Evolutionary conservation across 1,140 invertebrate species (phyloP).

Genomic region (Brachionus rotundiformis): DNA sequence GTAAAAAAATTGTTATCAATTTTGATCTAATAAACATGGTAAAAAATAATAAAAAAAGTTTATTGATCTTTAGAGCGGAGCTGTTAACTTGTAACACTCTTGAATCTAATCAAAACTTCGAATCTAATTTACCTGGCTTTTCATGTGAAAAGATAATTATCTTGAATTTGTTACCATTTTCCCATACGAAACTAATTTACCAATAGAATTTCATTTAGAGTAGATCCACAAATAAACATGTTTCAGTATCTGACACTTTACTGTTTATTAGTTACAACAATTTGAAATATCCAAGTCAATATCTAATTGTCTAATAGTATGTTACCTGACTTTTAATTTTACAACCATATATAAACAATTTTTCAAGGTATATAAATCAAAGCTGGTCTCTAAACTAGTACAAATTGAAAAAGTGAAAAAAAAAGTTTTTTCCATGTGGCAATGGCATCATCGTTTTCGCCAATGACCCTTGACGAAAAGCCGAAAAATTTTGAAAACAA

Average conservation of each 20-base stretch:
- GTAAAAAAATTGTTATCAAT: background rate
- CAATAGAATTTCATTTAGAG: slow-evolving; percentile 16
- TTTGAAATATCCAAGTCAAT: slow-evolving; percentile 28
- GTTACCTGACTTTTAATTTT: background rate
- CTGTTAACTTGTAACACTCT: slow-evolving; percentile 27
- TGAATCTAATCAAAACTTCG: slow-evolving; percentile 22
- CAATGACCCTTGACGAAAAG: background rate
- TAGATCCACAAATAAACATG: slow-evolving; percentile 11
- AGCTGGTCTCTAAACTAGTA: background rate
- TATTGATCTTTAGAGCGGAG: slow-evolving; percentile 25
- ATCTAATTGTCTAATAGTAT: background rate
- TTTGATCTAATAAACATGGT: background rate
- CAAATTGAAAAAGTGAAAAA: background rate
- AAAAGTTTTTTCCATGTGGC: background rate
- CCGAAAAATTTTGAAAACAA: background rate
- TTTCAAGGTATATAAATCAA: background rate
- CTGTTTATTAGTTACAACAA: slow-evolving; percentile 42
- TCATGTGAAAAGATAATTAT: slow-evolving; percentile 42
- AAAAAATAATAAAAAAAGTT: slow-evolving; percentile 23
- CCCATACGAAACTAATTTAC: slow-evolving; percentile 4
- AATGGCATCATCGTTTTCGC: background rate
- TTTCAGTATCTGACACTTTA: slow-evolving; percentile 23
- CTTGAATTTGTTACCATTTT: background rate
- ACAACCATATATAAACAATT: background rate
- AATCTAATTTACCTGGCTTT: slow-evolving; percentile 30